Percentiles rank a stretch among this genome's conserved stretches.
These are phyloP conservation scores for Micromys minutus DNA, from an alignment of 2,113 vertebrate species.

Conservation along the genomic window DNA sequence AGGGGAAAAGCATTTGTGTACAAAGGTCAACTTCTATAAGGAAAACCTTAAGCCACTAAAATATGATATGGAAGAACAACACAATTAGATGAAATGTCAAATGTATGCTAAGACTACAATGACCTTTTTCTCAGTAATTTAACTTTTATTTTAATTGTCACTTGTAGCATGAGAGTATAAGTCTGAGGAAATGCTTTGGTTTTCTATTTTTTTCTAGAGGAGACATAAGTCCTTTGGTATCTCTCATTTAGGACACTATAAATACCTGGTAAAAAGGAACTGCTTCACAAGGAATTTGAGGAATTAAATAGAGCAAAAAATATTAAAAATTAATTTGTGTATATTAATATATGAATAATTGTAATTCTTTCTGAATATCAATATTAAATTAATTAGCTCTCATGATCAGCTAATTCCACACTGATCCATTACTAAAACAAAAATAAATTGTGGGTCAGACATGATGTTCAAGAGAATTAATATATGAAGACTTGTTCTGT, in stretches of 20 bases:
- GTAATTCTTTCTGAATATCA: background rate
- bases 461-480: background rate
- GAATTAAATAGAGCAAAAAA: background rate
- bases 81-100: background rate
- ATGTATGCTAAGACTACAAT: background rate
- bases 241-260: background rate
- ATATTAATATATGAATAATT: background rate
- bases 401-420: background rate
- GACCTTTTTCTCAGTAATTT: background rate
- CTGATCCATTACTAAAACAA: background rate
- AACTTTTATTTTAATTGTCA: background rate
- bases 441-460: background rate
- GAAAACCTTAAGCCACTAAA: background rate
- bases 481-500: background rate
- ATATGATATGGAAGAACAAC: background rate
- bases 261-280: background rate
- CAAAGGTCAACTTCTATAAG: background rate
- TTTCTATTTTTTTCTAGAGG: background rate
- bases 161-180: background rate
- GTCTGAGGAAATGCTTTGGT: background rate
- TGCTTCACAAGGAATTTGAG: background rate
- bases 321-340: background rate
- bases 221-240: background rate
- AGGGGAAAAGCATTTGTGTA: background rate
- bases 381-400: background rate